phyloP scores from a whole-genome alignment of 1,140 invertebrate genomes.

The Platyscapa corneri region DNA sequence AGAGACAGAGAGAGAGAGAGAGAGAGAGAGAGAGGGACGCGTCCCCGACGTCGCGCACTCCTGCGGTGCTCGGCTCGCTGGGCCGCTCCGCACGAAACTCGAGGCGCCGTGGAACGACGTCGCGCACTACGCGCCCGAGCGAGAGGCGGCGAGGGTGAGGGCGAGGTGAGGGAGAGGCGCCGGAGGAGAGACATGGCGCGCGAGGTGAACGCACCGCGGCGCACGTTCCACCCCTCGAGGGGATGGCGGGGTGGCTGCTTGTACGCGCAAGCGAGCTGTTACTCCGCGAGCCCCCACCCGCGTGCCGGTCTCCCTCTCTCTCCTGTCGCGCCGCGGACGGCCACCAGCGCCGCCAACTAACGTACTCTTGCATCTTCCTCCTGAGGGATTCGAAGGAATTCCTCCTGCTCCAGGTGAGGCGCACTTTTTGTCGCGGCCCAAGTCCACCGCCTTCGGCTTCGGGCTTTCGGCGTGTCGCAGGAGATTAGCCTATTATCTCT shows the following conservation, averaged over 20 bases:
- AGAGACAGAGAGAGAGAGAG: not conserved
- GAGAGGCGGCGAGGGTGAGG: not conserved
- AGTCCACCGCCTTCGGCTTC: not conserved
- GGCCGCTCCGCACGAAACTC: constrained; percentile 20
- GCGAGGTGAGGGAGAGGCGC: constrained; percentile 27
- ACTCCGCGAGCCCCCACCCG: constrained; percentile 49
- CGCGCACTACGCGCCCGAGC: constrained; percentile 45
- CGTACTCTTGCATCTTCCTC: not conserved
- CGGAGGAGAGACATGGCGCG: constrained; percentile 37
- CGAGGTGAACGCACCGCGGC: constrained; percentile 67
- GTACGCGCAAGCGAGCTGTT: constrained; percentile 55
- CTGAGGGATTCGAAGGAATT: not conserved
- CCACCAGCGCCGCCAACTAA: constrained; percentile 51
- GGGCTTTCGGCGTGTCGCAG: too few species aligned
- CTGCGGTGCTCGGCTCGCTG: not conserved
- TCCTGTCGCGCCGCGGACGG: constrained; percentile 56
- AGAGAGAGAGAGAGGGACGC: not conserved
- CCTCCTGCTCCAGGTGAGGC: not conserved
- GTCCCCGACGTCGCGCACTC: not conserved
- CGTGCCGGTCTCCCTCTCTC: not conserved
- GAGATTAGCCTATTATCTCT: too few species aligned
- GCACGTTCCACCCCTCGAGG: constrained; percentile 58
- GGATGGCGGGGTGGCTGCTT: constrained; percentile 43
- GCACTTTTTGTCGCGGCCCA: not conserved
- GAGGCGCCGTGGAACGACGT: constrained; percentile 6